Conservation (phyloP, 2,888 invertebrate genomes). For the Empis livida region DNA sequence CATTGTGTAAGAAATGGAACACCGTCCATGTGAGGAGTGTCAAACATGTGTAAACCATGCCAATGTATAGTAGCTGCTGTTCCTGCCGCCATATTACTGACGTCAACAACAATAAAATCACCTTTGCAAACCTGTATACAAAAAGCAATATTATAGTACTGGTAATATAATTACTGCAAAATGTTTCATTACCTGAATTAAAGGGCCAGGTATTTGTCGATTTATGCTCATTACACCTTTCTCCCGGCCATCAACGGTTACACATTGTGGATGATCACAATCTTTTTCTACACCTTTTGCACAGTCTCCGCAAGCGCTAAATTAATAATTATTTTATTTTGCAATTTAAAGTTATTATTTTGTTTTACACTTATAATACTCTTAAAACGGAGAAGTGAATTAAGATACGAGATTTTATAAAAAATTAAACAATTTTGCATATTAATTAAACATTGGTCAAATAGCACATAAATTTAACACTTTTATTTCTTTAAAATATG, state of each 20-base stretch:
- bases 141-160: no score
- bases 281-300: slow-evolving; percentile 25
- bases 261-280: slow-evolving; percentile 37
- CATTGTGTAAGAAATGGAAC: slow-evolving; percentile 74
- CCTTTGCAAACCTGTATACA: slow-evolving; percentile 57
- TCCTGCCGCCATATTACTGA: slow-evolving; percentile 58
- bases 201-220: slow-evolving; percentile 38
- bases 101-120: slow-evolving; percentile 66
- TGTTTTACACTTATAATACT: no score
- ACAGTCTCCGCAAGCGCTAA: slow-evolving; percentile 38
- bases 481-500: no score
- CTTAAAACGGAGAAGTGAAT: no score
- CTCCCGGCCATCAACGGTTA: slow-evolving; percentile 38
- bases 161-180: no score
- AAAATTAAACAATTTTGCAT: no score
- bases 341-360: no score
- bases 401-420: no score
- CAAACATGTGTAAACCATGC: slow-evolving; percentile 71
- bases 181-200: slow-evolving; percentile 32
- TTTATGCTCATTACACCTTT: slow-evolving; percentile 36
- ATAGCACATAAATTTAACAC: no score
- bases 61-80: slow-evolving; percentile 75
- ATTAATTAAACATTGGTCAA: no score
- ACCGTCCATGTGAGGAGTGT: slow-evolving; percentile 72
- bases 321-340: no score